Percentiles rank a stretch among this genome's conserved stretches.
phyloP scores from a whole-genome alignment of 2,888 invertebrate genomes.

The Panorpa germanica region DNA sequence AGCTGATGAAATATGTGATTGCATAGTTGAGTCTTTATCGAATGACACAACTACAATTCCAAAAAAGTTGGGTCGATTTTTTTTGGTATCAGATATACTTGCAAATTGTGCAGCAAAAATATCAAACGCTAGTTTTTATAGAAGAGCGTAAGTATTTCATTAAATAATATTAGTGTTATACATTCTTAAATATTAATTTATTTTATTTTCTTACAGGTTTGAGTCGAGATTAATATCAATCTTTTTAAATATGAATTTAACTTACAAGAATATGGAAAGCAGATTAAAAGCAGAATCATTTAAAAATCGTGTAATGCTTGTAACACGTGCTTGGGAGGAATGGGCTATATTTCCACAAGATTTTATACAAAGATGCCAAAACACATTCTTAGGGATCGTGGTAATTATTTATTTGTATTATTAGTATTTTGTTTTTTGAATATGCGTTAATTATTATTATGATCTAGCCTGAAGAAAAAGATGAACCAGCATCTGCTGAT shows the following conservation, averaged over 20 bases:
- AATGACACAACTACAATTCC: constrained; percentile 58
- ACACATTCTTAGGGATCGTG: constrained; percentile 71
- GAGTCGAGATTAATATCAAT: constrained; percentile 64
- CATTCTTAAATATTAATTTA: constrained; percentile 8
- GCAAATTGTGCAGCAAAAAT: constrained; percentile 95
- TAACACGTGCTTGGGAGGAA: constrained; percentile 94
- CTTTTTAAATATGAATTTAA: constrained; percentile 52
- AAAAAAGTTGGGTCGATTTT: constrained; percentile 83
- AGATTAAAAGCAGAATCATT: constrained; percentile 91
- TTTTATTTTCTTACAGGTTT: constrained; percentile 35
- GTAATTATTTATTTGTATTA: constrained; percentile 17
- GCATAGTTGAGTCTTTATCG: constrained; percentile 71
- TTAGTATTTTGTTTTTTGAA: not conserved
- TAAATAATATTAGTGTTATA: constrained; percentile 8
- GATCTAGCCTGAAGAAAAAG: constrained; percentile 16
- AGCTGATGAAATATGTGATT: constrained; percentile 88
- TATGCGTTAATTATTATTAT: not conserved
- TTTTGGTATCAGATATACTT: constrained; percentile 89
- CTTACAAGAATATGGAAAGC: constrained; percentile 58
- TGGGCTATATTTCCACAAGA: constrained; percentile 92
- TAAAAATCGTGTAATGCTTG: constrained; percentile 72
- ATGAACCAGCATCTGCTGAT: constrained; percentile 15
- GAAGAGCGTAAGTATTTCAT: constrained; percentile 48
- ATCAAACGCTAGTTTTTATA: constrained; percentile 85
- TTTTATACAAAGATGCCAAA: constrained; percentile 70